Conservation (phyloP, 1,140 invertebrate species). For the Cardiocondyla obscurior region DNA sequence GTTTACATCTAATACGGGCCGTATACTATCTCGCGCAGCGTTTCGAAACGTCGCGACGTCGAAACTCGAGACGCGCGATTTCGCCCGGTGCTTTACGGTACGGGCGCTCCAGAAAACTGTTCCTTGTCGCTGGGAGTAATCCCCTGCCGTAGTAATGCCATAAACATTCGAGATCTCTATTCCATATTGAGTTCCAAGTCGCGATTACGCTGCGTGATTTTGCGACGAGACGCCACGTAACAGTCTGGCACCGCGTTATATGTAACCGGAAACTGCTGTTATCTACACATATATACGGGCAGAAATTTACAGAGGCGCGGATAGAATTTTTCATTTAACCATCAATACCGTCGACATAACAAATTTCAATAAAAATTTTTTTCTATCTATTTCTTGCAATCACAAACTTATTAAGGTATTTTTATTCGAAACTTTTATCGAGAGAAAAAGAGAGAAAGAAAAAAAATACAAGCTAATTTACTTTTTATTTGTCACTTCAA, state of each 20-base stretch:
- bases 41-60: conserved; percentile 32
- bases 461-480: too few species aligned
- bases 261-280: conserved; percentile 43
- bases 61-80: conserved; percentile 31
- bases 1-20: conserved; percentile 16
- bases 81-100: conserved; percentile 18
- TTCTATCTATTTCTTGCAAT: too few species aligned
- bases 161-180: conserved; percentile 26
- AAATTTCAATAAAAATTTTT: too few species aligned
- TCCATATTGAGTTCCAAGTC: conserved; percentile 31
- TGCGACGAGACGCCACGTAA: conserved; percentile 12
- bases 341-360: too few species aligned
- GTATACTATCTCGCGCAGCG: conserved; percentile 1
- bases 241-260: conserved; percentile 27
- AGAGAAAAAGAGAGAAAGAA: too few species aligned
- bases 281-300: conserved; percentile 4
- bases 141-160: conserved; percentile 22
- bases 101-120: conserved; percentile 14
- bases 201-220: neutral
- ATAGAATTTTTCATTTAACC: conserved; percentile 14
- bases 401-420: too few species aligned
- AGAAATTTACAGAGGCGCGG: conserved; percentile 26
- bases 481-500: too few species aligned
- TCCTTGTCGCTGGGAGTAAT: conserved; percentile 1
- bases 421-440: too few species aligned